Percentiles rank a stretch among this genome's conserved stretches.
These are phyloP conservation scores for Trissolcus brochymenae DNA, from an alignment of 2,888 invertebrate genomes.

Conservation along the genomic window DNA sequence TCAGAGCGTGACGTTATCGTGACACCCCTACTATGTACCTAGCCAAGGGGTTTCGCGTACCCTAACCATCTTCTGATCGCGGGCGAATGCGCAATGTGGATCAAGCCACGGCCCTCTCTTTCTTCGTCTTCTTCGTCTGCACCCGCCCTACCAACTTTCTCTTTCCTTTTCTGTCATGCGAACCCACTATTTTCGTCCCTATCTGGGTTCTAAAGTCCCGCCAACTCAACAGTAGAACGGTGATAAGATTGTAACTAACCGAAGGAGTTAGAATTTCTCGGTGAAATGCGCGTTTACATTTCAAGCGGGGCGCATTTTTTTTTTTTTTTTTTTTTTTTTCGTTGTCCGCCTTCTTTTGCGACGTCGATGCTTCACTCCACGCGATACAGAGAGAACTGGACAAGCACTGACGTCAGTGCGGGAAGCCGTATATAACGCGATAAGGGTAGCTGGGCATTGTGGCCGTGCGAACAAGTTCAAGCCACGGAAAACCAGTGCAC, in stretches of 20 bases:
- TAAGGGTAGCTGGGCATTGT: constrained; percentile 47
- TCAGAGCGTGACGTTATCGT: constrained; percentile 79
- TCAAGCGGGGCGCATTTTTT: constrained; percentile 55
- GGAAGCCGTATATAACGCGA: constrained; percentile 53
- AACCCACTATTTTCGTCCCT: constrained; percentile 30
- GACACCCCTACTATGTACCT: constrained; percentile 72
- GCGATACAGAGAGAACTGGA: constrained; percentile 48
- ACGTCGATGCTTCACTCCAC: constrained; percentile 53
- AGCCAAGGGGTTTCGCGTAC: constrained; percentile 64
- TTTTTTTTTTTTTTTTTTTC: constrained; percentile 5
- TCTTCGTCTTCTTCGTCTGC: constrained; percentile 42
- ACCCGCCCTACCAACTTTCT: constrained; percentile 16
- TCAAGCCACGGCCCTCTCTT: constrained; percentile 67
- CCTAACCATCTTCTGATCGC: constrained; percentile 60
- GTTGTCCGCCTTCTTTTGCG: constrained; percentile 31
- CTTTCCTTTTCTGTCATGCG: constrained; percentile 42
- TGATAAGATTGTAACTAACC: constrained; percentile 71
- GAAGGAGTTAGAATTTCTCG: constrained; percentile 72
- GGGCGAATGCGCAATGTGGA: constrained; percentile 70
- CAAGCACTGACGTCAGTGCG: constrained; percentile 54
- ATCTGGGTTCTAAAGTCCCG: constrained; percentile 37
- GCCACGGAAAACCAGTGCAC: constrained; percentile 29
- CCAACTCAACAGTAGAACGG: constrained; percentile 61
- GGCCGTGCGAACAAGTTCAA: constrained; percentile 33
- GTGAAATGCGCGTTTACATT: constrained; percentile 70